Conservation (phyloP, 2,113 vertebrate species). For the Grammomys dolichurus region DNA sequence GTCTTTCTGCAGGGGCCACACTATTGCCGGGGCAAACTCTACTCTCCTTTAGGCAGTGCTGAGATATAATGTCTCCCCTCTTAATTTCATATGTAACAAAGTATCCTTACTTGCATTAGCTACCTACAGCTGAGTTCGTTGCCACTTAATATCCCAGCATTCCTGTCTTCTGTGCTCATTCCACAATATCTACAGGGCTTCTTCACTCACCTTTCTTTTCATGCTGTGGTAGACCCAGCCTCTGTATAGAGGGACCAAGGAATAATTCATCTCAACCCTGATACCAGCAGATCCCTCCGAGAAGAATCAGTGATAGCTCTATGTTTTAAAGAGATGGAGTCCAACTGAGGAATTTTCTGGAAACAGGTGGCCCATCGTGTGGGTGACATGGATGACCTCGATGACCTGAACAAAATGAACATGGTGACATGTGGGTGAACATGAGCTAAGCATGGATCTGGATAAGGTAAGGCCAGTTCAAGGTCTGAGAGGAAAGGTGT, state of each 20-base stretch:
- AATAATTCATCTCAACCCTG: background rate
- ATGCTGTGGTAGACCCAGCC: background rate
- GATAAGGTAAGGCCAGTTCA: background rate
- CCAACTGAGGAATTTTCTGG: background rate
- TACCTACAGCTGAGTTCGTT: background rate
- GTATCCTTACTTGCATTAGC: too few relatives aligned
- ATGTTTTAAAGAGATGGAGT: background rate
- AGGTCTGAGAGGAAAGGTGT: background rate
- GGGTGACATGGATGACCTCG: background rate
- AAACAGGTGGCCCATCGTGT: background rate
- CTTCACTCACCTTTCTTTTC: too few relatives aligned
- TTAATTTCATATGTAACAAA: background rate
- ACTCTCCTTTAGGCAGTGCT: background rate
- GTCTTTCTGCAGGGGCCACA: background rate
- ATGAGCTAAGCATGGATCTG: background rate
- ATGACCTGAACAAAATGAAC: too few relatives aligned
- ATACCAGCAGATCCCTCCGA: background rate
- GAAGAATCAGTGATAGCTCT: background rate
- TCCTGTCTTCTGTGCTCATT: too few relatives aligned
- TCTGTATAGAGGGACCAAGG: background rate
- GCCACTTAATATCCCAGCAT: background rate
- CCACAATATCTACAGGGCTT: rapidly evolving
- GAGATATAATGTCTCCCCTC: background rate
- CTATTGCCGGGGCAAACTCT: background rate
- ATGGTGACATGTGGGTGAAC: too few relatives aligned